A percentile compares a stretch with the other conserved stretches of the same genome.
Conservation (phyloP, 1,140 invertebrate species). For the Tribolium madens region DNA sequence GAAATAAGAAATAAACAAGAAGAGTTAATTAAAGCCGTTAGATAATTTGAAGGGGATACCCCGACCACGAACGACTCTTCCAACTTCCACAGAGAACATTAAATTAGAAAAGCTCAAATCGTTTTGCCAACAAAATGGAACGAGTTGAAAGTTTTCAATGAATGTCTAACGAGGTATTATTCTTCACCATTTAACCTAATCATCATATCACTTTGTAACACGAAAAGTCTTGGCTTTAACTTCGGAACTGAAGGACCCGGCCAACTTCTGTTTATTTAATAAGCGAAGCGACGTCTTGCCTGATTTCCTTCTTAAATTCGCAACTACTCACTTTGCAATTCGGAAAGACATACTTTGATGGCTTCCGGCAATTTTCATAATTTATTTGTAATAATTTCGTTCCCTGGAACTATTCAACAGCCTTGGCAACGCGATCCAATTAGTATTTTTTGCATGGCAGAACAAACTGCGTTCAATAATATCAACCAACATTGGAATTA, state of each 20-base stretch:
- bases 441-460: slow-evolving; percentile 12
- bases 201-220: slow-evolving; percentile 63
- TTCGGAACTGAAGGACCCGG: slow-evolving; percentile 46
- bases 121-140: slow-evolving; percentile 59
- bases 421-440: background rate
- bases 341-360: too few relatives aligned
- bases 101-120: slow-evolving; percentile 62
- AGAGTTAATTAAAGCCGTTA: slow-evolving; percentile 56
- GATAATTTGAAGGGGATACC: slow-evolving; percentile 49
- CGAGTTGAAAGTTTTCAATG: slow-evolving; percentile 63
- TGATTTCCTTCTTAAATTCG: background rate
- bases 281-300: slow-evolving; percentile 1
- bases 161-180: slow-evolving; percentile 64
- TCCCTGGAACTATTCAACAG: background rate
- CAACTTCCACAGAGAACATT: slow-evolving; percentile 55
- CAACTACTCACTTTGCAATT: background rate
- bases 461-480: background rate
- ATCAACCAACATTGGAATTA: slow-evolving; percentile 14
- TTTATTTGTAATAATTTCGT: background rate
- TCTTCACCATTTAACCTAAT: slow-evolving; percentile 64
- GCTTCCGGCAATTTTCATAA: too few relatives aligned
- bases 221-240: slow-evolving; percentile 49
- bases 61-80: slow-evolving; percentile 50
- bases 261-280: slow-evolving; percentile 45
- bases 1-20: slow-evolving; percentile 29